Conservation (phyloP, 1,140 invertebrate species). For the Intoshia linei region DNA sequence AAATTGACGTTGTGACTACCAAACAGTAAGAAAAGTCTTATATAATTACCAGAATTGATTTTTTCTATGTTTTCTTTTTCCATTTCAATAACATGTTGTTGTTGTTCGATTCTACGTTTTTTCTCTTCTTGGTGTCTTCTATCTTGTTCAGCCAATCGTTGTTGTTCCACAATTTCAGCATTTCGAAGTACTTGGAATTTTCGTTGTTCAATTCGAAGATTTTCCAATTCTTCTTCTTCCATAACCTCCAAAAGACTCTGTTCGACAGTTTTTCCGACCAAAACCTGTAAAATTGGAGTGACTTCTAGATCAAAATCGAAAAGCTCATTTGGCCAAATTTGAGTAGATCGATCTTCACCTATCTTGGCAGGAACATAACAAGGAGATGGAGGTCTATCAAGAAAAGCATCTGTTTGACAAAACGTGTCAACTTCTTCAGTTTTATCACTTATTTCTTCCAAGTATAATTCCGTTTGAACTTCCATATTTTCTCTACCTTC, state of each 20-base stretch:
- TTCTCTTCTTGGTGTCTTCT: constrained; percentile 29
- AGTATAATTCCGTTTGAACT: constrained; percentile 49
- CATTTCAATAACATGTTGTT: constrained; percentile 27
- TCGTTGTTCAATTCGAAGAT: constrained; percentile 39
- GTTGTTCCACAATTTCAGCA: constrained; percentile 39
- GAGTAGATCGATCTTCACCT: constrained; percentile 41
- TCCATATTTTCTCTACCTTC: constrained; percentile 41
- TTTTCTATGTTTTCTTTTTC: constrained; percentile 39
- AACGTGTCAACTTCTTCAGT: constrained; percentile 32
- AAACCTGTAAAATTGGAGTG: constrained; percentile 44
- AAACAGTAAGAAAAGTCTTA: too few species aligned
- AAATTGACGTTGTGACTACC: too few species aligned
- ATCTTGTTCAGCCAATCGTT: constrained; percentile 38
- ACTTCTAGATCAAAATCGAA: constrained; percentile 53
- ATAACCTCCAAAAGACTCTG: constrained; percentile 41
- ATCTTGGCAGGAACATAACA: constrained; percentile 38
- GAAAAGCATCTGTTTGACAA: constrained; percentile 49
- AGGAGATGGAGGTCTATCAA: constrained; percentile 38
- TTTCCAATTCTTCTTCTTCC: constrained; percentile 27
- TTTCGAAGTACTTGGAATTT: constrained; percentile 37
- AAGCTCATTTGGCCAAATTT: constrained; percentile 43
- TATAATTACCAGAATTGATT: constrained; percentile 40
- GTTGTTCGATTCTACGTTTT: constrained; percentile 20
- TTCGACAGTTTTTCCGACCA: constrained; percentile 52
- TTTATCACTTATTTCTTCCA: constrained; percentile 37